Percentiles rank a stretch among this genome's conserved stretches.
phyloP scores from a whole-genome alignment of 2,888 invertebrate species.

The Galerucella nymphaeae region DNA sequence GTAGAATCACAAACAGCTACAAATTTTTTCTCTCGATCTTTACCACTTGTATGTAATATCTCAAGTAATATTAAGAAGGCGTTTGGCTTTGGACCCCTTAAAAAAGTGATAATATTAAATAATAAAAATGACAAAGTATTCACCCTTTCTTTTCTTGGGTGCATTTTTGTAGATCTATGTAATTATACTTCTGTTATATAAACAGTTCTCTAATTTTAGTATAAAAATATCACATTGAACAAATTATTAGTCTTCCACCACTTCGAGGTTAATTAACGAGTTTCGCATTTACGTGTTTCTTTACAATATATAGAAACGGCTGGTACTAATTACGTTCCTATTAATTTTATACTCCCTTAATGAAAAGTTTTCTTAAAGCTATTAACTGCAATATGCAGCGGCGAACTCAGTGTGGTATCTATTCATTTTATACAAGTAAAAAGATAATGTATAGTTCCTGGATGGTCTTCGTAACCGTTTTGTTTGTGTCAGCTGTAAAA shows the following conservation, averaged over 20 bases:
- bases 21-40: no score
- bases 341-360: constrained; percentile 17
- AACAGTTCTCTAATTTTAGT: neutral
- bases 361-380: constrained; percentile 16
- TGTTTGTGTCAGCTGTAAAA: constrained; percentile 15
- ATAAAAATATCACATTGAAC: neutral
- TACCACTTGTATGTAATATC: no score
- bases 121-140: no score
- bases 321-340: constrained; percentile 11
- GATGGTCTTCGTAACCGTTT: constrained; percentile 11
- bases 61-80: no score
- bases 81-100: no score
- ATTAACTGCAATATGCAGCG: constrained; percentile 12
- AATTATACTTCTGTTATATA: neutral
- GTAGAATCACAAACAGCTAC: no score
- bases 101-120: no score
- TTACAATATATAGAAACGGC: constrained; percentile 12
- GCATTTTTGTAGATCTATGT: neutral
- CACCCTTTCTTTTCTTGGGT: no score
- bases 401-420: constrained; percentile 14
- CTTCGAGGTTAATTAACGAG: neutral
- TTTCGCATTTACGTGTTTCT: constrained; percentile 8
- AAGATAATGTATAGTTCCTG: constrained; percentile 16
- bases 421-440: constrained; percentile 11
- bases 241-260: constrained; percentile 7